Percentiles rank a stretch among this genome's conserved stretches.
Evolutionary conservation across 64 coral and sea anemone genomes (phyloP).

Genomic region (Dendrophyllia cribrosa): DNA sequence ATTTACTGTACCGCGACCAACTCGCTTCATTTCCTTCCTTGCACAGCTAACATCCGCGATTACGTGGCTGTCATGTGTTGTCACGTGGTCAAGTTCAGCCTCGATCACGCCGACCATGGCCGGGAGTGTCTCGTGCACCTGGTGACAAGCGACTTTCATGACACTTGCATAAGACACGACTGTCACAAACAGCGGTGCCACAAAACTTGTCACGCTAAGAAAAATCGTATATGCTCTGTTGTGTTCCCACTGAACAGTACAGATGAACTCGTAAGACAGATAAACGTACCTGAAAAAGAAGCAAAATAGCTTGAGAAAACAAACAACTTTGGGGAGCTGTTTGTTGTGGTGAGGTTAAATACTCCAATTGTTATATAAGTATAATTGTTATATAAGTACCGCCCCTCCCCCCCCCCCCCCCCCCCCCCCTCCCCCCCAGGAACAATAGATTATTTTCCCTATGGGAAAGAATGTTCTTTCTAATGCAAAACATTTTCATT

Average conservation of each 20-base stretch:
- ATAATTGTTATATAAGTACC: no score
- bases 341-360: no score
- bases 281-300: conserved; percentile 41
- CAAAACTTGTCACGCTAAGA: conserved; percentile 59
- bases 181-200: conserved; percentile 54
- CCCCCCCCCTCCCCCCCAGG: no score
- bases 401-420: no score
- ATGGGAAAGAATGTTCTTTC: no score
- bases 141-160: conserved; percentile 68
- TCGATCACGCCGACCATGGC: conserved; percentile 4
- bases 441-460: no score
- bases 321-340: no score
- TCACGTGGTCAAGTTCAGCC: not conserved
- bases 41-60: not conserved
- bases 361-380: no score
- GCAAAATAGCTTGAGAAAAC: no score
- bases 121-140: conserved; percentile 31
- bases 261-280: conserved; percentile 74
- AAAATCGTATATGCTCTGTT: conserved; percentile 52
- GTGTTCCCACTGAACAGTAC: conserved; percentile 72
- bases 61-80: not conserved
- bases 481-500: no score
- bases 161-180: conserved; percentile 57
- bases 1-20: not conserved
- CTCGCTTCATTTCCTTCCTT: not conserved